A percentile compares a stretch with the other conserved stretches of the same genome.
phyloP scores from a whole-genome alignment of 2,797 vertebrate species.

The Centropyge bicolor region DNA sequence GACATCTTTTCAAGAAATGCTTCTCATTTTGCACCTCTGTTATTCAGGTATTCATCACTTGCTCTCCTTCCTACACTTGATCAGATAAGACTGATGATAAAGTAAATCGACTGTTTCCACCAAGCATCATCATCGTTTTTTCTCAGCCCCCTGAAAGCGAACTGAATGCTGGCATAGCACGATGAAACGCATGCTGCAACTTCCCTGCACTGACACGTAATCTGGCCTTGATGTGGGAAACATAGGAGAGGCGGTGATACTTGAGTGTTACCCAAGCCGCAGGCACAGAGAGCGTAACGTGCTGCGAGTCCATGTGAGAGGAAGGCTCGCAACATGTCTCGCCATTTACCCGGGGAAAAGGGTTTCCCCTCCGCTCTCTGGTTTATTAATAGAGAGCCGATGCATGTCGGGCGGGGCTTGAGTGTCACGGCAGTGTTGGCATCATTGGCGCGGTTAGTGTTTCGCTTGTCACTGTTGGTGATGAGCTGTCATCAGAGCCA shows the following conservation, averaged over 20 bases:
- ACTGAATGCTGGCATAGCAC: conserved; percentile 15
- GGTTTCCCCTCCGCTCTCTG: conserved; percentile 58
- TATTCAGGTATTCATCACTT: conserved; percentile 45
- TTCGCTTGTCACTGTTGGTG: conserved; percentile 70
- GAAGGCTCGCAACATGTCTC: conserved; percentile 55
- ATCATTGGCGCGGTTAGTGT: conserved; percentile 66
- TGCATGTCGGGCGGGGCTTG: conserved; percentile 21
- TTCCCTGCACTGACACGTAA: conserved; percentile 41
- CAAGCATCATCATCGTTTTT: conserved; percentile 23
- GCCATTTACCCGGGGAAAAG: conserved; percentile 37
- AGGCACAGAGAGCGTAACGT: conserved; percentile 48
- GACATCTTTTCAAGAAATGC: conserved; percentile 41
- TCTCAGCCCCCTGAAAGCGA: conserved; percentile 24
- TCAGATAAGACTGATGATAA: conserved; percentile 46
- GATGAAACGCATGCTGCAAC: conserved; percentile 45
- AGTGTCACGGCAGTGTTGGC: conserved; percentile 23
- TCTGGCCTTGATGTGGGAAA: conserved; percentile 46
- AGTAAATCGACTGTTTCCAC: conserved; percentile 45
- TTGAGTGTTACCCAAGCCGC: conserved; percentile 19
- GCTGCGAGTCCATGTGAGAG: conserved; percentile 35
- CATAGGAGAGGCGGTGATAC: conserved; percentile 40
- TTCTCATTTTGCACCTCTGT: conserved; percentile 29
- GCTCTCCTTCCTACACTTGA: conserved; percentile 13
- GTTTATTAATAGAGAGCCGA: conserved; percentile 72
- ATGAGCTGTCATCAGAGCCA: conserved; percentile 66